Evolutionary conservation across 1,140 invertebrate genomes (phyloP).

Genomic region (Sycophaga agraensis): DNA sequence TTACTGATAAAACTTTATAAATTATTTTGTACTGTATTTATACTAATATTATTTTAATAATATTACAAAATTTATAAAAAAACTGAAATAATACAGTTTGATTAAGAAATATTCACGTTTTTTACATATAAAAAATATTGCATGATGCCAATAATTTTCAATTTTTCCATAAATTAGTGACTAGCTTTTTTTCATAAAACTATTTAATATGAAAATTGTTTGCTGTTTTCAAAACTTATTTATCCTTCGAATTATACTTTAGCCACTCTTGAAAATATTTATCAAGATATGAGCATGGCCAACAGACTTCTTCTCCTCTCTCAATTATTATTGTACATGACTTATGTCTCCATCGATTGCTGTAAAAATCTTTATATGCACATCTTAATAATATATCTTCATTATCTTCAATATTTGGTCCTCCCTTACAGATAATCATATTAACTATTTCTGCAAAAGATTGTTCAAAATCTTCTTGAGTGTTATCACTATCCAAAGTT

Average conservation of each 20-base stretch:
- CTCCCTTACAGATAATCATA: conserved; percentile 24
- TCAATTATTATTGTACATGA: conserved; percentile 32
- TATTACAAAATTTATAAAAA: conserved; percentile 22
- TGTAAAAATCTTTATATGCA: conserved; percentile 30
- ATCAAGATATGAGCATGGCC: conserved; percentile 26
- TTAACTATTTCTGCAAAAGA: conserved; percentile 27
- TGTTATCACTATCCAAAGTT: conserved; percentile 27
- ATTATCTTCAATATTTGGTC: conserved; percentile 26
- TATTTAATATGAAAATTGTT: conserved; percentile 5
- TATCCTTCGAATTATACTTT: conserved; percentile 29
- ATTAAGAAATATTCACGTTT: neutral
- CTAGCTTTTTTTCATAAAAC: conserved; percentile 5
- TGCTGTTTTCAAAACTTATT: conserved; percentile 1
- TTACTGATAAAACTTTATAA: too few species aligned
- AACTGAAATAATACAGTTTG: conserved; percentile 8
- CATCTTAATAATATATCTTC: conserved; percentile 27
- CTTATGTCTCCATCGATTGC: conserved; percentile 29
- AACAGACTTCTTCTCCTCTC: conserved; percentile 24
- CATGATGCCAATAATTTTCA: conserved; percentile 8
- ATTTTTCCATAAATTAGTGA: conserved; percentile 12
- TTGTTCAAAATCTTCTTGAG: conserved; percentile 30
- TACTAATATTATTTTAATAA: too few species aligned
- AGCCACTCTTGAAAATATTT: conserved; percentile 31
- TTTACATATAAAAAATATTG: conserved; percentile 24
- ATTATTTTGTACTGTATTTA: conserved; percentile 23